Conservation (phyloP, 2,113 vertebrate species). For the Triplophysa dalaica region DNA sequence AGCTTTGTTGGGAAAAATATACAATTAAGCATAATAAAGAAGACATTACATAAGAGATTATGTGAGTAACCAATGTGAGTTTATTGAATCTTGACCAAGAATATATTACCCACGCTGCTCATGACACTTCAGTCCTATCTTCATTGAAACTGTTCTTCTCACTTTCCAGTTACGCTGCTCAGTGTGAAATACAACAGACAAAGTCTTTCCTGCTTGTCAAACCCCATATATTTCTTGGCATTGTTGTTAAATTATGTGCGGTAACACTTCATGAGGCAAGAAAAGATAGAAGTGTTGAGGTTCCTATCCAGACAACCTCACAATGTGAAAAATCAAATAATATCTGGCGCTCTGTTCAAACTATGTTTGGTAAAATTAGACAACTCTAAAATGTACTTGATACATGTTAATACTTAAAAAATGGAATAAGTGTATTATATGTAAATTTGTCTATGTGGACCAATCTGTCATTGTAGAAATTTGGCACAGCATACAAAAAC, state of each 20-base stretch:
- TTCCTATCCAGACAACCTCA: slow-evolving; percentile 10
- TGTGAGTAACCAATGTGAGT: background rate
- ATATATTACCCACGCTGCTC: slow-evolving; percentile 7
- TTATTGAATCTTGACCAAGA: slow-evolving; percentile 15
- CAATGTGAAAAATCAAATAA: slow-evolving; percentile 17
- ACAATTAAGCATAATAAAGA: background rate
- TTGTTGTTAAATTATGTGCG: slow-evolving; percentile 39
- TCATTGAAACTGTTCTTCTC: slow-evolving; percentile 19
- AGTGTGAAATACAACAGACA: slow-evolving; percentile 31
- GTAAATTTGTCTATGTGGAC: slow-evolving; percentile 49
- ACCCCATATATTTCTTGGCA: slow-evolving; percentile 32
- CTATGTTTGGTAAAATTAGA: too few species aligned
- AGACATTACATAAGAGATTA: background rate
- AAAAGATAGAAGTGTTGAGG: slow-evolving; percentile 23
- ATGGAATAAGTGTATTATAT: slow-evolving; percentile 46
- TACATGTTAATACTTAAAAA: too few species aligned
- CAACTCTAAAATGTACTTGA: background rate
- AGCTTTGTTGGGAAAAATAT: background rate
- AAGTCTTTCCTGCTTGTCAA: slow-evolving; percentile 34
- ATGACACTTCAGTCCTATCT: background rate
- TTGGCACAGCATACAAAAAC: slow-evolving; percentile 46
- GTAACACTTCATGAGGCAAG: slow-evolving; percentile 1
- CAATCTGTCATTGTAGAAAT: slow-evolving; percentile 54
- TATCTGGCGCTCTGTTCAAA: background rate
- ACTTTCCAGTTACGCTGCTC: slow-evolving; percentile 11